Evolutionary conservation across 2,888 invertebrate genomes (phyloP).

Genomic region (Cephus nigrinus): DNA sequence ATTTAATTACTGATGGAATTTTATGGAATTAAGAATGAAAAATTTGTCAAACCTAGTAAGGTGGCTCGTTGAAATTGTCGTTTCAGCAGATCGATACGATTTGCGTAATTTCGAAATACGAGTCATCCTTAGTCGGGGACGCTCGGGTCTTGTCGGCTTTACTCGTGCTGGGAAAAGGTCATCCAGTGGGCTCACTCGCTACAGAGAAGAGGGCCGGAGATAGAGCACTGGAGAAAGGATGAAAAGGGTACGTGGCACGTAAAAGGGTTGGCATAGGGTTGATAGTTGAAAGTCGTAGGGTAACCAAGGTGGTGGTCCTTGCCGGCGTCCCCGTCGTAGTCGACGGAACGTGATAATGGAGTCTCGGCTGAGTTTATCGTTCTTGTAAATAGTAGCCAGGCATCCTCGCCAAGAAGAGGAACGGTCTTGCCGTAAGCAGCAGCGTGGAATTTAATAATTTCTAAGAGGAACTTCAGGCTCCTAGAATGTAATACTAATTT

Average conservation of each 20-base stretch:
- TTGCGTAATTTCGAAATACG: background rate
- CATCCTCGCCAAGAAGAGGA: slow-evolving; percentile 13
- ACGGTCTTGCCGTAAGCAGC: background rate
- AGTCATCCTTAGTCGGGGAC: background rate
- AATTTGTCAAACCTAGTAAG: background rate
- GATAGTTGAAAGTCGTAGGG: background rate
- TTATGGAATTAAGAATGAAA: background rate
- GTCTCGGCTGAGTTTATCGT: slow-evolving; percentile 39
- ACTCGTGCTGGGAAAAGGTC: background rate
- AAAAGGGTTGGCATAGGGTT: background rate
- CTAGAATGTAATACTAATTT: slow-evolving; percentile 54
- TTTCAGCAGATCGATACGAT: background rate
- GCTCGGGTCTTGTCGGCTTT: background rate
- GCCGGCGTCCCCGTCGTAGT: background rate
- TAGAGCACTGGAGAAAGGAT: background rate
- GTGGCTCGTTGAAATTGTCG: background rate
- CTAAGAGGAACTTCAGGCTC: slow-evolving; percentile 32
- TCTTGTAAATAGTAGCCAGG: slow-evolving; percentile 30
- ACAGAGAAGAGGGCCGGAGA: background rate
- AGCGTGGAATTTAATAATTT: slow-evolving; percentile 46
- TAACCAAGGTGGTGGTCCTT: background rate
- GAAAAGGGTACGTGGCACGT: background rate
- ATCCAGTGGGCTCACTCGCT: background rate
- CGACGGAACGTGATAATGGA: slow-evolving; percentile 30
- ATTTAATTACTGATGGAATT: background rate